phyloP scores from a whole-genome alignment of 2,888 invertebrate species.

The Aelia acuminata region DNA sequence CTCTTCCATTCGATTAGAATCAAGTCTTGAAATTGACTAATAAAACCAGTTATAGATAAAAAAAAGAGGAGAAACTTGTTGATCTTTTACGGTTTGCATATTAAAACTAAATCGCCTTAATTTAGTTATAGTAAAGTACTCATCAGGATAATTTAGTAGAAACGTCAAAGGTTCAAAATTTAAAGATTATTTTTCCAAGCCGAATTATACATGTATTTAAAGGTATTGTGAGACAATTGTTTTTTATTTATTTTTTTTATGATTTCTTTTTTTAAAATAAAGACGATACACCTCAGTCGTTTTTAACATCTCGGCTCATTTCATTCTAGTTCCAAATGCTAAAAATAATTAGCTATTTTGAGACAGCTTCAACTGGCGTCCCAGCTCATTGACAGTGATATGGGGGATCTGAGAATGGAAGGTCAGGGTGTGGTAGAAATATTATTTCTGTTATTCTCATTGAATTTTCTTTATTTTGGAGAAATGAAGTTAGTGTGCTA shows the following conservation, averaged over 20 bases:
- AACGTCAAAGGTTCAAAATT: no score
- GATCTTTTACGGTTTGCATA: no score
- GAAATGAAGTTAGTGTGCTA: no score
- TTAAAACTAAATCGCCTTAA: no score
- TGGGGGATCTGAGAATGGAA: background rate
- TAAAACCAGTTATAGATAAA: background rate
- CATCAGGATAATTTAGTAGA: no score
- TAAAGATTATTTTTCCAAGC: no score
- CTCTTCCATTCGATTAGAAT: background rate
- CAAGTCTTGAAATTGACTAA: background rate
- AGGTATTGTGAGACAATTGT: no score
- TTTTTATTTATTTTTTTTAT: no score
- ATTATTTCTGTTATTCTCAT: no score
- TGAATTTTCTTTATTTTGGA: no score
- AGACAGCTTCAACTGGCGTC: background rate
- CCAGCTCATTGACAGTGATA: slow-evolving; percentile 1
- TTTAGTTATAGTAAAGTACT: no score
- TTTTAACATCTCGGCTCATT: background rate
- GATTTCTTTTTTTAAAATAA: background rate
- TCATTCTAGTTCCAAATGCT: slow-evolving; percentile 5
- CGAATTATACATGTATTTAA: no score
- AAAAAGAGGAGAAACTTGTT: background rate
- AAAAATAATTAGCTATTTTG: background rate
- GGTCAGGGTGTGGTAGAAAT: background rate
- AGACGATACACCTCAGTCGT: background rate